These are phyloP conservation scores for Ispidina lecontei DNA, from an alignment of 2,797 vertebrate genomes.

Conservation along the genomic window DNA sequence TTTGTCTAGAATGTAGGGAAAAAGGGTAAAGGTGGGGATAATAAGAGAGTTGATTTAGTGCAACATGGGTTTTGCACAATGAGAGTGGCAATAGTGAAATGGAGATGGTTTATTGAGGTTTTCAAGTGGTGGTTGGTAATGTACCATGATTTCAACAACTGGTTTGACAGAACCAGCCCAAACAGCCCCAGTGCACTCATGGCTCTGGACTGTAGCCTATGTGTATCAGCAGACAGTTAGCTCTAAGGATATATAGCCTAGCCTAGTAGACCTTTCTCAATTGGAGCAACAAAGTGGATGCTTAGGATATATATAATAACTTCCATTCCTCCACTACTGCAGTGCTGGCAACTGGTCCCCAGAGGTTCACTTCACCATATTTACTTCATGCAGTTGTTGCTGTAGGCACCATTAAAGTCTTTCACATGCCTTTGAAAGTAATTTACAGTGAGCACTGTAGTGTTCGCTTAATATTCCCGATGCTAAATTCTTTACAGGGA, in stretches of 20 bases:
- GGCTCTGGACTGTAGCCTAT: neutral
- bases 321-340: neutral
- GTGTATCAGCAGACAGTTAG: neutral
- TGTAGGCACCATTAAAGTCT: neutral
- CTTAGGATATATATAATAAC: neutral
- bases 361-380: neutral
- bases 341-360: neutral
- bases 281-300: neutral
- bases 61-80: neutral
- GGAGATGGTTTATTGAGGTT: neutral
- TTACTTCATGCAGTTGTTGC: slow-evolving; percentile 39
- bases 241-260: neutral
- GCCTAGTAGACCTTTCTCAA: neutral
- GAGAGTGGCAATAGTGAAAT: neutral
- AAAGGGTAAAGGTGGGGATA: neutral
- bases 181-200: neutral
- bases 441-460: slow-evolving; percentile 7
- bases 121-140: neutral
- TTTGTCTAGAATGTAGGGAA: neutral
- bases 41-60: neutral
- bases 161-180: neutral
- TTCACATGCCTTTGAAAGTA: slow-evolving; percentile 33
- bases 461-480: neutral
- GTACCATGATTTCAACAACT: neutral
- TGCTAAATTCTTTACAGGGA: slow-evolving; percentile 33